Conservation (phyloP, 2,797 vertebrate genomes). For the Chloroceryle amazona region DNA sequence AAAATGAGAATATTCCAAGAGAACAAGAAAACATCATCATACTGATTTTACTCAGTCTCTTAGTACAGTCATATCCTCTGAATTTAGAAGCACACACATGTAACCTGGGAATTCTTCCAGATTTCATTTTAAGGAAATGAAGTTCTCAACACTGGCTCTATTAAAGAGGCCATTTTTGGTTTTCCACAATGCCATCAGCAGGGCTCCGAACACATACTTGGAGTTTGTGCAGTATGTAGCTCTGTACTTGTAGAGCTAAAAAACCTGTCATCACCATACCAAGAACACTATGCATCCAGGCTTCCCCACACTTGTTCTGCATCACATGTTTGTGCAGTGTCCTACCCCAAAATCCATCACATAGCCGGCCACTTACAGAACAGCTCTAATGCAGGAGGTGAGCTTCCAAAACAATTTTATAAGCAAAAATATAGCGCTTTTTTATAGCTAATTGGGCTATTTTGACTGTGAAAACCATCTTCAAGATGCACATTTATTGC, state of each 20-base stretch:
- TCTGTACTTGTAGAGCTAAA: neutral
- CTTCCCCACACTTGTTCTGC: neutral
- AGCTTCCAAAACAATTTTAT: neutral
- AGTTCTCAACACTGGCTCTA: neutral
- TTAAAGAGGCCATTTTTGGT: slow-evolving; percentile 5
- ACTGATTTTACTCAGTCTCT: neutral
- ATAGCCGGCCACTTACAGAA: neutral
- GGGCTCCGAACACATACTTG: neutral
- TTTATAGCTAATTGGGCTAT: neutral
- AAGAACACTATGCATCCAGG: neutral
- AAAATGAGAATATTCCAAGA: neutral
- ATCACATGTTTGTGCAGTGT: neutral
- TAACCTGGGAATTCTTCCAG: slow-evolving; percentile 7
- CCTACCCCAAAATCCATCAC: neutral
- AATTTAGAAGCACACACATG: neutral
- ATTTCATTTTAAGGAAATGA: slow-evolving; percentile 45
- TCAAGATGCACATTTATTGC: neutral
- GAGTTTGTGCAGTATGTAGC: neutral
- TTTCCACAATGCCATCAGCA: neutral
- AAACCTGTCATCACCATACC: neutral
- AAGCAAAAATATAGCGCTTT: neutral
- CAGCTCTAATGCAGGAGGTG: neutral
- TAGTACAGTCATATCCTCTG: neutral
- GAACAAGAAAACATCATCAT: neutral
- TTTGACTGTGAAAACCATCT: neutral